A percentile compares a stretch with the other conserved stretches of the same genome.
phyloP scores from a whole-genome alignment of 2,113 vertebrate species.

The Prochilodus magdalenae region DNA sequence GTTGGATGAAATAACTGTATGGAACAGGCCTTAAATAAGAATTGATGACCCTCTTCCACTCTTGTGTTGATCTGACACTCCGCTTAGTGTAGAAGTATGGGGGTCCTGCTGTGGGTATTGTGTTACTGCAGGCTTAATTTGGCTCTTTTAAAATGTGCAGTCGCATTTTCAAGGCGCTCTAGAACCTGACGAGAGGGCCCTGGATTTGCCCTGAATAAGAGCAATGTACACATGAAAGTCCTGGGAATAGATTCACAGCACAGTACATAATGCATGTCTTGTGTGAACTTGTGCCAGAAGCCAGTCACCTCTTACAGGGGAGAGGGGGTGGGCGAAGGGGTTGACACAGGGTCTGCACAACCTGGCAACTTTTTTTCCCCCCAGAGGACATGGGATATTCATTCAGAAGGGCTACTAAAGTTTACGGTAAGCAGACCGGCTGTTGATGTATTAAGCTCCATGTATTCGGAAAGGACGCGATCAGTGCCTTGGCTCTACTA shows the following conservation, averaged over 20 bases:
- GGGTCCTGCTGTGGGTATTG: conserved; percentile 65
- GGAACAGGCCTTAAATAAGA: conserved; percentile 65
- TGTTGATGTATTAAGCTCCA: conserved; percentile 46
- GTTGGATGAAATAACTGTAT: conserved; percentile 63
- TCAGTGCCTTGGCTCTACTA: conserved; percentile 35
- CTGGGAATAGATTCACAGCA: conserved; percentile 54
- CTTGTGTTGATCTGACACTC: conserved; percentile 53
- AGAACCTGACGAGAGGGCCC: conserved; percentile 35
- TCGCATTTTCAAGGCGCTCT: conserved; percentile 58
- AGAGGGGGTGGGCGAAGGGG: not conserved
- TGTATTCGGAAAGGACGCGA: conserved; percentile 47
- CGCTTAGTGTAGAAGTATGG: conserved; percentile 28
- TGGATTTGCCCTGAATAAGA: conserved; percentile 62
- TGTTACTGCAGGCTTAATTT: conserved; percentile 60
- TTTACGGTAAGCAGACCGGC: conserved; percentile 46
- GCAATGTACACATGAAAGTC: conserved; percentile 54
- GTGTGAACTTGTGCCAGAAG: conserved; percentile 54
- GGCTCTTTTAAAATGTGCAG: conserved; percentile 60
- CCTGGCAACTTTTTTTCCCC: conserved; percentile 52
- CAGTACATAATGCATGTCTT: conserved; percentile 58
- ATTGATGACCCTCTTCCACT: conserved; percentile 64
- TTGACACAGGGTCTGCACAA: conserved; percentile 41
- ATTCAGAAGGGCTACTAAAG: conserved; percentile 52
- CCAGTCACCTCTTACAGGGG: conserved; percentile 33
- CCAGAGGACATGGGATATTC: conserved; percentile 57